phyloP scores from a whole-genome alignment of 2,888 invertebrate species.

The Apocheima hispidaria region DNA sequence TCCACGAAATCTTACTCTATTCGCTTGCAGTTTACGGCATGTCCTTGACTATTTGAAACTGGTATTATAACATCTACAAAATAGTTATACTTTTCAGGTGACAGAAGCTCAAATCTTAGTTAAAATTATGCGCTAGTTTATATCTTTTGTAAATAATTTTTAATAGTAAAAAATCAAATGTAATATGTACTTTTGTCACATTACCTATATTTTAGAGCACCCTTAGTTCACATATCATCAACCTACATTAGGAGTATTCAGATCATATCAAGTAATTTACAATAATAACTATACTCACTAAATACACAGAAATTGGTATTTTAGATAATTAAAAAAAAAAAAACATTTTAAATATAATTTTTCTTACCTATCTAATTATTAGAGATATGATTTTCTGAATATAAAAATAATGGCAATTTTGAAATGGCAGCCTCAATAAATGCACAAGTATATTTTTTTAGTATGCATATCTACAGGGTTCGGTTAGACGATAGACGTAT shows the following conservation, averaged over 20 bases:
- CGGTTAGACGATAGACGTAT: too few species aligned
- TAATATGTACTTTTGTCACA: conserved; percentile 1
- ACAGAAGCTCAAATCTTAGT: too few species aligned
- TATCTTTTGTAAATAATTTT: background rate
- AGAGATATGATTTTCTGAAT: background rate
- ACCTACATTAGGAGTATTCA: conserved; percentile 19
- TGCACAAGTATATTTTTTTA: background rate
- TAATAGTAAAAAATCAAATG: background rate
- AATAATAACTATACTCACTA: background rate
- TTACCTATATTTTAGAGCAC: conserved; percentile 18
- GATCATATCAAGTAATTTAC: conserved; percentile 13
- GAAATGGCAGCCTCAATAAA: conserved; percentile 5
- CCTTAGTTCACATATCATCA: conserved; percentile 11
- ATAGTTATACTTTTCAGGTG: too few species aligned
- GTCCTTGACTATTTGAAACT: too few species aligned
- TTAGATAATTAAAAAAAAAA: background rate
- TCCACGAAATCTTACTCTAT: too few species aligned
- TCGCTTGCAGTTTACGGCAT: too few species aligned
- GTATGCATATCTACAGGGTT: too few species aligned
- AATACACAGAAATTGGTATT: background rate
- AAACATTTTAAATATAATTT: background rate
- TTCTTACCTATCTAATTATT: background rate
- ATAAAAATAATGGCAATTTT: conserved; percentile 10
- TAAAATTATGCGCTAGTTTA: too few species aligned
- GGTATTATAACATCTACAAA: too few species aligned